A percentile compares a stretch with the other conserved stretches of the same genome.
Conservation (phyloP, 2,113 vertebrate species). For the Merops nubicus region DNA sequence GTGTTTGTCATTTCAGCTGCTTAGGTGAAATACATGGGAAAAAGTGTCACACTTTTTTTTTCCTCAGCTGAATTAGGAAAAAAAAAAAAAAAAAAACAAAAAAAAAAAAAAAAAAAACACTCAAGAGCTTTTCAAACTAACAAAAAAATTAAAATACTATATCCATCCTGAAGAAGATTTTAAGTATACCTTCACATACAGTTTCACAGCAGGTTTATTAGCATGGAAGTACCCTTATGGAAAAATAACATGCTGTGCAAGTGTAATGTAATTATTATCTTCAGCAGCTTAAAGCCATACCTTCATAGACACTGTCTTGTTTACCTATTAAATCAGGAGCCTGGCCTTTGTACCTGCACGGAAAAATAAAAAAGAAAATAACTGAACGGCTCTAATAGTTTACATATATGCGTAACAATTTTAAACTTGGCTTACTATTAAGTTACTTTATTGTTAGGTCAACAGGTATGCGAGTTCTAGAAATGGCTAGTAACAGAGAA, state of each 20-base stretch:
- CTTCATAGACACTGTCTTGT: slow-evolving; percentile 98
- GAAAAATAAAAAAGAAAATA: background rate
- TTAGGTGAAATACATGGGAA: background rate
- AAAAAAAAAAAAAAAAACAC: no score
- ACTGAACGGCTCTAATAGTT: background rate
- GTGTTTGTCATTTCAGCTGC: background rate
- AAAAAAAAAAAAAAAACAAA: no score
- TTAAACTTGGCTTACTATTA: background rate
- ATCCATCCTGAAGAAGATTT: background rate
- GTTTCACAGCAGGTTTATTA: background rate
- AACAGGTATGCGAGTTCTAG: background rate
- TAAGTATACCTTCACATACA: background rate
- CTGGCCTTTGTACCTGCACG: slow-evolving; percentile 91
- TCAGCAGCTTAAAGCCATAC: slow-evolving; percentile 70
- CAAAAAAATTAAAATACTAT: background rate
- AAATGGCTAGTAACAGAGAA: background rate
- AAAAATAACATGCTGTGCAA: background rate
- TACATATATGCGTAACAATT: background rate
- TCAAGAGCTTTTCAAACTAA: no score
- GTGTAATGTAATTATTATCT: background rate
- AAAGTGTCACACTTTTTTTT: background rate
- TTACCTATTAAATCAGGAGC: slow-evolving; percentile 97
- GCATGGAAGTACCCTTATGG: background rate
- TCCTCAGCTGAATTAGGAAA: background rate
- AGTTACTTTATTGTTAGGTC: background rate